These are phyloP conservation scores for Limnephilus auricula DNA, from an alignment of 2,888 invertebrate genomes.

Conservation along the genomic window DNA sequence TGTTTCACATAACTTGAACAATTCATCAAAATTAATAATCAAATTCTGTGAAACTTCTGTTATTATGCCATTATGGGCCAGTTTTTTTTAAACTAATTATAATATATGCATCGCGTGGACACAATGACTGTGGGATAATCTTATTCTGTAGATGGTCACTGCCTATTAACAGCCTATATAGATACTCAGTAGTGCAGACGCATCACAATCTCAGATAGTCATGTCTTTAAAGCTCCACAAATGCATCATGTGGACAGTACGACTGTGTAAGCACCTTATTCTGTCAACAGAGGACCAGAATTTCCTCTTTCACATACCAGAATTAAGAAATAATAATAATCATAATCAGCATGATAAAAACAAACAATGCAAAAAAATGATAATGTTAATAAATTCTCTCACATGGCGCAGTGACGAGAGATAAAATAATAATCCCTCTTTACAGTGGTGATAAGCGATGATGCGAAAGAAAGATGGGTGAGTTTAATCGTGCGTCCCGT, in stretches of 20 bases:
- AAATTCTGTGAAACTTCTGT: no score
- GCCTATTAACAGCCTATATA: neutral
- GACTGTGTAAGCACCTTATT: neutral
- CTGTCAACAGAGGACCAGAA: neutral
- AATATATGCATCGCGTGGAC: no score
- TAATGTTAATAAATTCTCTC: neutral
- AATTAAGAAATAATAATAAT: neutral
- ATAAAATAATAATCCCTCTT: neutral
- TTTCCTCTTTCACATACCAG: neutral
- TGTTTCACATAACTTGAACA: no score
- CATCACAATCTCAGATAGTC: neutral
- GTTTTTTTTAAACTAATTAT: no score
- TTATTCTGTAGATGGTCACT: neutral
- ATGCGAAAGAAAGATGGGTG: neutral
- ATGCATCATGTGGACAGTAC: neutral
- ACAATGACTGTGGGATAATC: no score
- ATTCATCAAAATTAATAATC: no score
- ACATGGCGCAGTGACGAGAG: neutral
- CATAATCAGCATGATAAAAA: neutral
- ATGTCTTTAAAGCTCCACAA: neutral
- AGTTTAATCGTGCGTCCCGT: constrained; percentile 51
- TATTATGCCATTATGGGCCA: no score
- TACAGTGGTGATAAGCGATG: neutral
- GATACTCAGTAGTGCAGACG: neutral
- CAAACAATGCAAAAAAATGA: neutral